Evolutionary conservation across 2,797 vertebrate species (phyloP), one percentile per base, ranked within the genome.

Genomic region (Nyctibius grandis): DNA sequence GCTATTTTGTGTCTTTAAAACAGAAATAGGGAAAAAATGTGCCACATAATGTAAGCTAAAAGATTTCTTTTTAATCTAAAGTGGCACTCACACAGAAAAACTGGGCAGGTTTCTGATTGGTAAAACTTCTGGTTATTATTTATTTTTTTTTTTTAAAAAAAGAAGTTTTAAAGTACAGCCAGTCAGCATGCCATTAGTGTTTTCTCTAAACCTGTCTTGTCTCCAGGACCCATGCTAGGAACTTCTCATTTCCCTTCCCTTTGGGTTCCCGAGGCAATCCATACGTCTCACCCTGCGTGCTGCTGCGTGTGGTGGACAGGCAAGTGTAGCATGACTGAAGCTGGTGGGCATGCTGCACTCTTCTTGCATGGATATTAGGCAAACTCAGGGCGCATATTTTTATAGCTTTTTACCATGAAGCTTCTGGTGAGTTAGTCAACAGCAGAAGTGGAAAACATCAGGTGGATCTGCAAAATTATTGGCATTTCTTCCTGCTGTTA

Each of bases 1-100:
- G 72, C 89, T 95, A 82, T 93, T 94, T 93, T 93, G n/a, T 92
- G 34, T 89, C 70, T 96, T 95, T 92, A 88, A 92, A 96, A 73
- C 34, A 91, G 86, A 91, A 96, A 91, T 42, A 93, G 77, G 72
- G 45, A 18, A 78, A 85, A 91, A 75, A 53, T 56, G 59, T 94
- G 70, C 61, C 82, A 89, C 64, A 88, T 81, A 75, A 91, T 70
- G 40, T 85, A 89, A 87, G 79, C 72, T 59, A 79, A 91, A 87
- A 87, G 25, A 92, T 92, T 95, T 85, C n/a, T 75, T 95, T 93
- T 90, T 95, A 92, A 92, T 83, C 79, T 75, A 29, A 87, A 95
- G n/a, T 86, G 82, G 79, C 45, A 70, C 53, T 94, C 3, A 84
- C 67, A 48, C 74, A 82, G 64, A 76, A 95, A 85, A 48, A 22